A percentile compares a stretch with the other conserved stretches of the same genome.
Conservation (phyloP, 2,888 invertebrate species). For the Archips xylosteana region DNA sequence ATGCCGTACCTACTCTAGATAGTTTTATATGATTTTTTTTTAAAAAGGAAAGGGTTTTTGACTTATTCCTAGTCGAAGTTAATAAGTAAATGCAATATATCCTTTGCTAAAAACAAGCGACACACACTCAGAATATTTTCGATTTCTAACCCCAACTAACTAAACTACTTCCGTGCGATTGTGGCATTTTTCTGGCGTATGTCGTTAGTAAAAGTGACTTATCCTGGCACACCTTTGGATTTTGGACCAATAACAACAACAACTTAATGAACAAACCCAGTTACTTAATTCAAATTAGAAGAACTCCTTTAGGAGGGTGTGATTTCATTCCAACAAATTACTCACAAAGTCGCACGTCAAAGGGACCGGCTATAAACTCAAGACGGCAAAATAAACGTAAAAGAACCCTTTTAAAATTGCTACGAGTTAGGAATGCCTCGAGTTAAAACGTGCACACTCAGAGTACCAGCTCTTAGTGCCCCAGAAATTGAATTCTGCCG, state of each 20-base stretch:
- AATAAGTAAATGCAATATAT: too few relatives aligned
- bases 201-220: too few relatives aligned
- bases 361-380: constrained; percentile 21
- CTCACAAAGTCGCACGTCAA: constrained; percentile 24
- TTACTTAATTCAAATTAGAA: neutral
- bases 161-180: too few relatives aligned
- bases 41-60: too few relatives aligned
- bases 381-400: constrained; percentile 33
- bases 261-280: neutral
- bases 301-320: neutral
- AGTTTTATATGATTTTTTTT: too few relatives aligned
- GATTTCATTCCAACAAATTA: constrained; percentile 20
- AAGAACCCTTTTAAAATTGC: constrained; percentile 40
- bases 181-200: too few relatives aligned
- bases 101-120: too few relatives aligned
- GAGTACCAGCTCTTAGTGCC: constrained; percentile 44
- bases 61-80: too few relatives aligned
- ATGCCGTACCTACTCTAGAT: too few relatives aligned
- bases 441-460: constrained; percentile 47
- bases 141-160: too few relatives aligned
- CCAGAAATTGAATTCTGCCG: constrained; percentile 52
- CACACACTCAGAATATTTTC: too few relatives aligned
- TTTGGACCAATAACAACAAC: neutral
- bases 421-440: constrained; percentile 39
- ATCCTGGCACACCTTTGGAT: too few relatives aligned